Conservation (phyloP, 2,888 invertebrate species). For the Teleiodes luculella region DNA sequence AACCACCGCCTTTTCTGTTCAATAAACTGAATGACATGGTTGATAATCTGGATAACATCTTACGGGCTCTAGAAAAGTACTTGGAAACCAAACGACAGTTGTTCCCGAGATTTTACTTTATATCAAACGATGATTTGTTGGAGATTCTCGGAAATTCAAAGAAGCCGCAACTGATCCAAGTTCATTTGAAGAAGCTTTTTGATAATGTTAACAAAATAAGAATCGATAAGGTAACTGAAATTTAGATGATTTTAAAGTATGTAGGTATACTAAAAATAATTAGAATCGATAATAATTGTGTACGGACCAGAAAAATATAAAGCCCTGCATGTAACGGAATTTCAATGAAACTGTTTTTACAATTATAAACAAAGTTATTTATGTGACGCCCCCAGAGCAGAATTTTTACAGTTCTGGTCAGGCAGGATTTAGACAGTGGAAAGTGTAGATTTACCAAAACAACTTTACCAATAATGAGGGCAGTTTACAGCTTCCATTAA, state of each 20-base stretch:
- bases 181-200: slow-evolving; percentile 92
- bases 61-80: slow-evolving; percentile 90
- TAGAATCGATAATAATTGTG: too few species aligned
- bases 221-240: slow-evolving; percentile 80
- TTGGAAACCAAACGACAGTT: slow-evolving; percentile 92
- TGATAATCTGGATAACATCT: slow-evolving; percentile 86
- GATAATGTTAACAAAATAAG: slow-evolving; percentile 88
- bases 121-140: slow-evolving; percentile 82
- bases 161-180: slow-evolving; percentile 89
- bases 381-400: too few species aligned
- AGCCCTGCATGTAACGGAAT: background rate
- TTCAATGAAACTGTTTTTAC: background rate
- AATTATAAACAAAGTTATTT: too few species aligned
- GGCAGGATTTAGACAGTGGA: too few species aligned
- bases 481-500: too few species aligned
- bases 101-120: slow-evolving; percentile 87
- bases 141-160: slow-evolving; percentile 93
- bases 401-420: too few species aligned
- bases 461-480: too few species aligned
- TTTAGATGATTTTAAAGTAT: too few species aligned
- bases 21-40: slow-evolving; percentile 85
- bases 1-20: slow-evolving; percentile 80
- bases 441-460: too few species aligned
- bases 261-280: too few species aligned
- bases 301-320: too few species aligned